phyloP scores from a whole-genome alignment of 1,140 invertebrate species.

The Chlorops oryzae region DNA sequence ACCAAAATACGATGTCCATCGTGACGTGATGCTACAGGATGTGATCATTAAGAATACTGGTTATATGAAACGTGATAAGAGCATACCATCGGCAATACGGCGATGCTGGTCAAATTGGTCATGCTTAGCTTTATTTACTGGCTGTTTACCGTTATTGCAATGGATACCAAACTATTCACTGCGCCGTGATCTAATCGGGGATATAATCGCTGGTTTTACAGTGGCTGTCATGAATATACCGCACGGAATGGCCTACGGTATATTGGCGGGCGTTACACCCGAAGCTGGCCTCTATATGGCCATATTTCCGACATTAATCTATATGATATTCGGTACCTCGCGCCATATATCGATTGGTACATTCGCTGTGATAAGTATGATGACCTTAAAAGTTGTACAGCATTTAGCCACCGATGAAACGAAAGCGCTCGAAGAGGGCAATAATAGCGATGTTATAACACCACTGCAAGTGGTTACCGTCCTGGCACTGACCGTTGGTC shows the following conservation, averaged over 20 bases:
- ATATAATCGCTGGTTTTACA: conserved; percentile 73
- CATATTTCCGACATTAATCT: conserved; percentile 86
- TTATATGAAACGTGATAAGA: conserved; percentile 41
- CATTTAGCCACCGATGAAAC: conserved; percentile 24
- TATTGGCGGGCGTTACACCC: conserved; percentile 79
- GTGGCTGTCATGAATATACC: conserved; percentile 92
- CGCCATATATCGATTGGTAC: conserved; percentile 89
- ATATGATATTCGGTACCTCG: conserved; percentile 86
- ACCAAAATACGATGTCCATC: conserved; percentile 39
- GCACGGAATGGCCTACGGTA: conserved; percentile 79
- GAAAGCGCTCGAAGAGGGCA: background rate
- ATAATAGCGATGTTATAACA: conserved; percentile 1
- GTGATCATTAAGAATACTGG: conserved; percentile 41
- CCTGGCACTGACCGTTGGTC: conserved; percentile 31
- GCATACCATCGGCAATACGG: conserved; percentile 33
- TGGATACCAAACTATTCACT: conserved; percentile 69
- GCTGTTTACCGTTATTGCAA: conserved; percentile 55
- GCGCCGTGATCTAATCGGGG: conserved; percentile 57
- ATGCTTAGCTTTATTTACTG: conserved; percentile 35
- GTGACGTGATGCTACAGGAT: conserved; percentile 42
- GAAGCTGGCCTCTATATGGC: conserved; percentile 91
- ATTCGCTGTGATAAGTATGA: conserved; percentile 81
- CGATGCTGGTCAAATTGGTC: conserved; percentile 33
- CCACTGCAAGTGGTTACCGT: conserved; percentile 31
- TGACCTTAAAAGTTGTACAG: conserved; percentile 74